Conservation (phyloP, 30 jellyfish, hydroid and myxozoan species). For the Catostylus mosaicus region DNA sequence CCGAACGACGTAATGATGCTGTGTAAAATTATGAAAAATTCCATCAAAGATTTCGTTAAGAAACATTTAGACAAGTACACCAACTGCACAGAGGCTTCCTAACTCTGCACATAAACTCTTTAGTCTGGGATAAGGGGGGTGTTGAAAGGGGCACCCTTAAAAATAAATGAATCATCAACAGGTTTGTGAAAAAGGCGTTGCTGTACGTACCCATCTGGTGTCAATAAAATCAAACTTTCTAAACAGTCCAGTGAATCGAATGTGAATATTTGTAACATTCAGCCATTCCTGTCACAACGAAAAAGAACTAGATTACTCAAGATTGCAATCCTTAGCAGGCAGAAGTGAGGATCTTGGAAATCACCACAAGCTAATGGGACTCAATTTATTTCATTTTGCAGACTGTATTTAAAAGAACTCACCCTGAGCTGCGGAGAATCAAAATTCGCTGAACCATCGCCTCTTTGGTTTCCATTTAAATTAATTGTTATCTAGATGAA, state of each 20-base stretch:
- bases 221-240: constrained; percentile 91
- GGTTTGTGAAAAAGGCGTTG: too few species aligned
- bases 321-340: too few species aligned
- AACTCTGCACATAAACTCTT: too few species aligned
- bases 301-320: background rate
- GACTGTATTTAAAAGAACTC: background rate
- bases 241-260: constrained; percentile 84
- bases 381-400: too few species aligned
- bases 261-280: constrained; percentile 87
- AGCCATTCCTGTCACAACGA: constrained; percentile 70
- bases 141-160: too few species aligned
- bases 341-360: too few species aligned
- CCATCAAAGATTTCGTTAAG: too few species aligned
- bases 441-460: constrained; percentile 90
- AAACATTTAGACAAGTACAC: too few species aligned
- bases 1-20: constrained; percentile 97
- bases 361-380: too few species aligned
- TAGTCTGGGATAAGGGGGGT: too few species aligned
- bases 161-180: too few species aligned
- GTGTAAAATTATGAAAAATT: background rate
- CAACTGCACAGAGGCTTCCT: too few species aligned
- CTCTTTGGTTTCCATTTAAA: constrained; percentile 91
- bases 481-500: constrained; percentile 67
- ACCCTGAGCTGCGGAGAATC: constrained; percentile 89
- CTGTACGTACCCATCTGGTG: constrained; percentile 93